These are phyloP conservation scores for Heterotis niloticus DNA, from an alignment of 2,113 vertebrate genomes.

Conservation along the genomic window DNA sequence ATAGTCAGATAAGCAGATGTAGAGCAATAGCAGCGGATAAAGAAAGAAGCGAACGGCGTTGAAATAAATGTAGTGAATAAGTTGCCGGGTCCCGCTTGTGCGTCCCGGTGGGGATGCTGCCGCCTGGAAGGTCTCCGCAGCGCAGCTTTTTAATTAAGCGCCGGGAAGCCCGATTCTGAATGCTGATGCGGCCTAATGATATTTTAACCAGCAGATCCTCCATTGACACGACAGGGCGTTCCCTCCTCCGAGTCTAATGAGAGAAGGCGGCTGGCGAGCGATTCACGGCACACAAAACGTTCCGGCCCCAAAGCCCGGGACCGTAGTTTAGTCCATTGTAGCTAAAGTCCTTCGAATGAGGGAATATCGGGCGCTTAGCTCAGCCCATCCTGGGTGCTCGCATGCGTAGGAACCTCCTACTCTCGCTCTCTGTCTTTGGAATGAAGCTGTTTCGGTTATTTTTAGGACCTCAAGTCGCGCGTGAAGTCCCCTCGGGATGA, in stretches of 20 bases:
- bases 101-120: constrained; percentile 1
- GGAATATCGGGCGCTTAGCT: constrained; percentile 64
- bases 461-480: constrained; percentile 2
- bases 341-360: constrained; percentile 54
- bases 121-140: constrained; percentile 37
- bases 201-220: constrained; percentile 50
- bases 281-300: constrained; percentile 43
- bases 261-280: constrained; percentile 51
- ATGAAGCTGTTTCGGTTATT: constrained; percentile 55
- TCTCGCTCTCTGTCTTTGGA: constrained; percentile 50
- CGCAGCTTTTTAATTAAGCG: constrained; percentile 41
- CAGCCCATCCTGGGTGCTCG: constrained; percentile 59
- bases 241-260: constrained; percentile 50
- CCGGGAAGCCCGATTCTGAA: constrained; percentile 41
- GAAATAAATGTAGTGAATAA: constrained; percentile 4
- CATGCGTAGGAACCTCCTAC: constrained; percentile 56
- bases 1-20: not conserved
- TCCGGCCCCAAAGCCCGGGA: constrained; percentile 45
- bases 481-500: constrained; percentile 58
- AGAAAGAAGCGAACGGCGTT: not conserved
- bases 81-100: not conserved
- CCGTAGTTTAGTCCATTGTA: constrained; percentile 48
- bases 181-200: constrained; percentile 51
- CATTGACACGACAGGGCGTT: constrained; percentile 49
- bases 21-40: not conserved